A percentile compares a stretch with the other conserved stretches of the same genome.
These are phyloP conservation scores for Phalera bucephala DNA, from an alignment of 2,888 invertebrate species.

Conservation along the genomic window DNA sequence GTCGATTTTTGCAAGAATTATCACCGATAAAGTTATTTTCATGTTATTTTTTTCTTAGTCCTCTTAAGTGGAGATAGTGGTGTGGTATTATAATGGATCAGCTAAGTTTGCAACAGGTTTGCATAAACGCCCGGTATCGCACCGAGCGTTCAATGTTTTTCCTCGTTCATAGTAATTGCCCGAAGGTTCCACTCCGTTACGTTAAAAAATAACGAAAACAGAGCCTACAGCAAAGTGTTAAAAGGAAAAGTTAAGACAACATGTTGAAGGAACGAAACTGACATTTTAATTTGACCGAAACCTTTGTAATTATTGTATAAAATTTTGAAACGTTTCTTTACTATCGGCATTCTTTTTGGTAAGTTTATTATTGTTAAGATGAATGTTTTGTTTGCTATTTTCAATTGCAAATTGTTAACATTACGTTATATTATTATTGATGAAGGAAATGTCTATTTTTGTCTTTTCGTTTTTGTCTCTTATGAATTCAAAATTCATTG, in stretches of 20 bases:
- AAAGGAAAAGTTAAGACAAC: conserved; percentile 25
- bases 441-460: conserved; percentile 63
- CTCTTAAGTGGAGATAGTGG: conserved; percentile 36
- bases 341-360: conserved; percentile 52
- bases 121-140: conserved; percentile 13
- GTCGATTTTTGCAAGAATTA: conserved; percentile 32
- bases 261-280: conserved; percentile 17
- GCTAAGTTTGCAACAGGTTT: conserved; percentile 18
- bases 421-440: conserved; percentile 54
- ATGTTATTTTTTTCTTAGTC: conserved; percentile 38
- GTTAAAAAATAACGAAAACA: conserved; percentile 21
- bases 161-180: conserved; percentile 14
- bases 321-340: conserved; percentile 36
- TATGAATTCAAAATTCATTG: conserved; percentile 83
- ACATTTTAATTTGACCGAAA: conserved; percentile 35
- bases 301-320: conserved; percentile 36
- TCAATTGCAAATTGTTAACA: conserved; percentile 58
- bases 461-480: conserved; percentile 65
- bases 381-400: conserved; percentile 45
- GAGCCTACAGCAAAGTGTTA: conserved; percentile 26
- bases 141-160: not conserved
- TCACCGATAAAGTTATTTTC: conserved; percentile 37
- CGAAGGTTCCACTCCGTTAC: conserved; percentile 18
- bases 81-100: conserved; percentile 25
- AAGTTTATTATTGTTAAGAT: conserved; percentile 57